Percentiles rank a stretch among this genome's conserved stretches.
These are phyloP conservation scores for Pogonocherus hispidulus DNA, from an alignment of 2,888 invertebrate genomes.

Conservation along the genomic window DNA sequence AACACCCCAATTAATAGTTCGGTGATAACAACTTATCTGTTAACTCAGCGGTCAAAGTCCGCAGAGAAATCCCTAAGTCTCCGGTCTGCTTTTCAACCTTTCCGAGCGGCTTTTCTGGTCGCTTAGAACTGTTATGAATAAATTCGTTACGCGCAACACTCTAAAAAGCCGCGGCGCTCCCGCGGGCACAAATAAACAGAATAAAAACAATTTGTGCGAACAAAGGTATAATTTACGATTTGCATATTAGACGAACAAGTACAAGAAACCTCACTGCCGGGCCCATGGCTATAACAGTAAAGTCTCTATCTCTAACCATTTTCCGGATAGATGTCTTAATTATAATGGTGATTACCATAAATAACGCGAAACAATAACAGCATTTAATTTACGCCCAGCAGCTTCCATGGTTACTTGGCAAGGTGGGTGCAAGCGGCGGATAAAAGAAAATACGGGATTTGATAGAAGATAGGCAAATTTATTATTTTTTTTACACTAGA, in stretches of 20 bases:
- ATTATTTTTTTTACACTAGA: too few relatives aligned
- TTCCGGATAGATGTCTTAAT: constrained; percentile 25
- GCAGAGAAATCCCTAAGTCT: too few relatives aligned
- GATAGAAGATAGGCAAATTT: too few relatives aligned
- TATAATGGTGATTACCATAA: constrained; percentile 7
- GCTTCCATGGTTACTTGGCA: too few relatives aligned
- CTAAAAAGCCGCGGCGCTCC: neutral
- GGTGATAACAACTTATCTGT: too few relatives aligned
- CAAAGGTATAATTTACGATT: constrained; percentile 28
- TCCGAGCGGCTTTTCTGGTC: neutral
- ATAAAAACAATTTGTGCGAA: constrained; percentile 11
- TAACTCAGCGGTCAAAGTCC: too few relatives aligned
- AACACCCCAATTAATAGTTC: too few relatives aligned
- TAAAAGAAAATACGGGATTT: too few relatives aligned
- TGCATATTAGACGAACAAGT: constrained; percentile 24
- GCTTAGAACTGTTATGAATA: constrained; percentile 5
- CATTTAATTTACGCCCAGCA: neutral
- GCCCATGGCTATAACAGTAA: constrained; percentile 24
- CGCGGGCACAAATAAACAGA: constrained; percentile 13
- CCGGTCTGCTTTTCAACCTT: too few relatives aligned
- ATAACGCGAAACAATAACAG: constrained; percentile 15
- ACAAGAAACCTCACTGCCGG: neutral
- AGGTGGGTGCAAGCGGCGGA: too few relatives aligned
- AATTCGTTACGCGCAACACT: neutral
- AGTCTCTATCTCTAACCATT: constrained; percentile 6